phyloP scores from a whole-genome alignment of 2,113 vertebrate species.

The Zapus hudsonius region DNA sequence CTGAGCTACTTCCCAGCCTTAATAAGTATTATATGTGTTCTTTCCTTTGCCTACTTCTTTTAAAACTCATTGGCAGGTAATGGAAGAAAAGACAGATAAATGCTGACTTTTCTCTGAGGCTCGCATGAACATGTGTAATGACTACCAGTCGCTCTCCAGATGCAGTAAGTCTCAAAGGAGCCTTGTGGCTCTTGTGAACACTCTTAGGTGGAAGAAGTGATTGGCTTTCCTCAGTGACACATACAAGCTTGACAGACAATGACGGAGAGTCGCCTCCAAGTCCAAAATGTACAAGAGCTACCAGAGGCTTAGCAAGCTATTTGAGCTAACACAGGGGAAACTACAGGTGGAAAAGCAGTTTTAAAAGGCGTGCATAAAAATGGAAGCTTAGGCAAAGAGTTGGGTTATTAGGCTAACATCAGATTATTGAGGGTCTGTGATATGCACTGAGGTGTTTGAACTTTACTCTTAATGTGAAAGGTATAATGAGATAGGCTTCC shows the following conservation, averaged over 20 bases:
- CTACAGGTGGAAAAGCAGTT: neutral
- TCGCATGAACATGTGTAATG: neutral
- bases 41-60: neutral
- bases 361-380: neutral
- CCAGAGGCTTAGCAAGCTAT: neutral
- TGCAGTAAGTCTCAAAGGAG: neutral
- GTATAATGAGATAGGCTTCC: neutral
- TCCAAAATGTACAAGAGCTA: neutral
- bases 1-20: neutral
- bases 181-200: neutral
- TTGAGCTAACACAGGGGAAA: neutral
- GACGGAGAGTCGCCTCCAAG: neutral
- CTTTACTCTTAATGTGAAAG: neutral
- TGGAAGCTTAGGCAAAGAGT: neutral
- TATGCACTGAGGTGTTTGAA: neutral
- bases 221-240: neutral
- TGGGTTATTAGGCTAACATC: neutral
- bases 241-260: neutral
- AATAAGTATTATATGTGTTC: neutral
- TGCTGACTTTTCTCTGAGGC: neutral
- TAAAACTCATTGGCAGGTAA: neutral
- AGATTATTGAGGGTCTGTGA: neutral
- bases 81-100: neutral
- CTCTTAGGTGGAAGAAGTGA: neutral
- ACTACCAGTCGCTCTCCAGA: neutral